Evolutionary conservation across 2,797 vertebrate species (phyloP), one percentile per base, ranked within the genome.

Genomic region (Melanotaenia nigrans): DNA sequence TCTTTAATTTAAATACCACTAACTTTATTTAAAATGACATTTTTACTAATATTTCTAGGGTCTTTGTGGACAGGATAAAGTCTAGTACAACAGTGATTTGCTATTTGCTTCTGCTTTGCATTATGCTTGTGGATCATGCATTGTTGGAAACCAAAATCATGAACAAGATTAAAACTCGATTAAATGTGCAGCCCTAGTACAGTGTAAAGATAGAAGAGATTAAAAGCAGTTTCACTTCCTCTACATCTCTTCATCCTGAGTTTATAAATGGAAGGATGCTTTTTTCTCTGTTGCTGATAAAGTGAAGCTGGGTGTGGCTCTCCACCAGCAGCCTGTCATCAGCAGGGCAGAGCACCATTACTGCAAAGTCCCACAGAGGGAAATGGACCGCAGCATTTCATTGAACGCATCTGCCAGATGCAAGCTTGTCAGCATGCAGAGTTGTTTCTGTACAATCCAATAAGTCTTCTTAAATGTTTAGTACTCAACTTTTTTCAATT

Each of bases 251-350:
- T 53, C 47, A 22, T 32, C 12, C 47, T 53, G 59, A 10, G 40
- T 38, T 62, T 12, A 3, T n/a, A 22, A 73, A 55, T 65, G 57
- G 55, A 66, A 78, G 68, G 67, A 79, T 59, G 65, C 40, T 64
- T 65, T 66, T 22, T 65, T 6, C 33, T 32, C 14, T 61, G 25
- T 4, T 62, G 59, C 35, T 68, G 66, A 72, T 65, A 3, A 67
- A 79, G 64, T 45, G 73, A 59, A 60, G 57, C 68, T 49, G 84
- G 82, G 73, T 40, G 84, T 84, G 81, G 84, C 68, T 56, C 47
- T 73, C 61, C 75, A 70, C 53, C 78, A 63, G 51, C 73, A 61
- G 76, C 61, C 54, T 71, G 67, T 61, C 76, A 62, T 73, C 79
- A 65, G 68, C 35, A 2, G 36, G 59, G 66, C 65, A 66, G 28